These are phyloP conservation scores for Pyrochroa serraticornis DNA, from an alignment of 2,888 invertebrate species.

Conservation along the genomic window DNA sequence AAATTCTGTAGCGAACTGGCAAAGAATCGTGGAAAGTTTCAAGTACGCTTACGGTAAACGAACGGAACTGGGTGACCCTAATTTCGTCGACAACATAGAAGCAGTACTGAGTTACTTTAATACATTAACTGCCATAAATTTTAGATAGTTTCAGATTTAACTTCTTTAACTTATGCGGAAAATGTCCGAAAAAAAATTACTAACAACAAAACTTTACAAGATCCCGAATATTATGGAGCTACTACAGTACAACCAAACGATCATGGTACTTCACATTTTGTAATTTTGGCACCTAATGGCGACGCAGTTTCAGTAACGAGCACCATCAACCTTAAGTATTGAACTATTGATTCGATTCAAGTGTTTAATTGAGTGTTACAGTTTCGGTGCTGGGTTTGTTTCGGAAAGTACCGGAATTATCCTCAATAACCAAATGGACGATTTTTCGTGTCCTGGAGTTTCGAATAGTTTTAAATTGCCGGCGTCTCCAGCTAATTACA, in stretches of 20 bases:
- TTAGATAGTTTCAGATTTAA: neutral
- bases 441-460: conserved; percentile 76
- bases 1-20: conserved; percentile 65
- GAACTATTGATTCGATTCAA: neutral
- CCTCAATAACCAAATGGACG: conserved; percentile 89
- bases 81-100: conserved; percentile 55
- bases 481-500: conserved; percentile 84
- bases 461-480: conserved; percentile 74
- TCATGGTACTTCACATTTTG: conserved; percentile 91
- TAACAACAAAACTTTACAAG: conserved; percentile 67
- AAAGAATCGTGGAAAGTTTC: conserved; percentile 85
- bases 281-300: conserved; percentile 51
- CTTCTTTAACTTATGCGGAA: conserved; percentile 49
- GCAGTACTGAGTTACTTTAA: conserved; percentile 18
- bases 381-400: conserved; percentile 81
- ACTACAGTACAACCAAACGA: conserved; percentile 67
- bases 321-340: neutral
- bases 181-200: conserved; percentile 59
- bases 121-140: neutral
- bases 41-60: conserved; percentile 91
- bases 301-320: conserved; percentile 47
- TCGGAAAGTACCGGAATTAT: conserved; percentile 81
- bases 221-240: conserved; percentile 76
- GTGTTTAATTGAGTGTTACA: conserved; percentile 53
- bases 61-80: conserved; percentile 80